phyloP scores from a whole-genome alignment of 2,113 vertebrate species.

The Ciconia boyciana region DNA sequence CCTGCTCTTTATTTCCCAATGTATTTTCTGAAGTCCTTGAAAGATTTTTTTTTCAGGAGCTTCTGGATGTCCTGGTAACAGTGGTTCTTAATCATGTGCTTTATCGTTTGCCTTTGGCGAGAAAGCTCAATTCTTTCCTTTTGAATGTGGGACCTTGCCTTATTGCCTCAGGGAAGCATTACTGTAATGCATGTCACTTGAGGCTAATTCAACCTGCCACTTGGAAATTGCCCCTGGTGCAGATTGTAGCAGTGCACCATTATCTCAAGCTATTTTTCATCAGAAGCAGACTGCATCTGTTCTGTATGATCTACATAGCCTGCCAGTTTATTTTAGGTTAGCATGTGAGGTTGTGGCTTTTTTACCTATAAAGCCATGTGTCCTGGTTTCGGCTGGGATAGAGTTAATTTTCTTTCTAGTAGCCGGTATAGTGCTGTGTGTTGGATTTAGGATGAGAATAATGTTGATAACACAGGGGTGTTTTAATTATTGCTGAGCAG shows the following conservation, averaged over 20 bases:
- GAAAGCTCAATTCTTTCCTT: conserved; percentile 22
- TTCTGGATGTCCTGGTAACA: neutral
- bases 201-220: conserved; percentile 51
- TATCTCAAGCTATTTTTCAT: conserved; percentile 30
- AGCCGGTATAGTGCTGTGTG: neutral
- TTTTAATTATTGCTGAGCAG: neutral
- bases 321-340: neutral
- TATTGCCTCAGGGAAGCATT: conserved; percentile 19
- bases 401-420: neutral
- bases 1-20: neutral
- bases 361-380: neutral
- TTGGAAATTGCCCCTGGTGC: conserved; percentile 52
- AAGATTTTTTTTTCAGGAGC: neutral
- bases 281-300: neutral
- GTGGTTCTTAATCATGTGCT: neutral
- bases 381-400: neutral
- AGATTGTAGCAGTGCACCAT: neutral
- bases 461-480: neutral
- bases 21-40: neutral
- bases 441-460: neutral
- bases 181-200: conserved; percentile 10
- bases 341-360: neutral
- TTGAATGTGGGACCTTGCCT: conserved; percentile 14
- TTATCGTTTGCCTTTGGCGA: conserved; percentile 33
- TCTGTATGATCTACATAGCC: neutral